Conservation (phyloP, 1,140 invertebrate species). For the Monomorium pharaonis region DNA sequence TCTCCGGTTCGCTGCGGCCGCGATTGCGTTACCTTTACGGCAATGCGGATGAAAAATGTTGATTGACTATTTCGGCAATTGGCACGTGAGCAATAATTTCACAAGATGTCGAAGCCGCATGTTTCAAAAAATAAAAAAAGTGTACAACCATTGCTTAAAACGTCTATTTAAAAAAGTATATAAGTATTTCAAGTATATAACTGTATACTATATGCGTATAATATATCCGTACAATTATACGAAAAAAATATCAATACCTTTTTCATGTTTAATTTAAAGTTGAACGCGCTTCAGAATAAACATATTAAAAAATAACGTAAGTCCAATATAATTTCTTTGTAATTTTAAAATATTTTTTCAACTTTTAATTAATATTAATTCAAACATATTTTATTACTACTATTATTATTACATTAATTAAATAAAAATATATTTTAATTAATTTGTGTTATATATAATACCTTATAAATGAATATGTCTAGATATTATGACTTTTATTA, state of each 20-base stretch:
- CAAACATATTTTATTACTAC: background rate
- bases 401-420: background rate
- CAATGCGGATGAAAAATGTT: conserved; percentile 22
- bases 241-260: background rate
- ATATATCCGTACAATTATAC: background rate
- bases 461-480: background rate
- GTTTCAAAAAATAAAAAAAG: background rate
- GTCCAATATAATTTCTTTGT: background rate
- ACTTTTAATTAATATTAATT: conserved; percentile 1
- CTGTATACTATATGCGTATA: too few species aligned
- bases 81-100: conserved; percentile 19
- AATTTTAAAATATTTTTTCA: background rate
- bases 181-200: background rate
- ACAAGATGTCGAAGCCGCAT: background rate
- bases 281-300: background rate
- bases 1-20: background rate
- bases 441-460: background rate
- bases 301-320: background rate
- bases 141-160: background rate
- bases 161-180: background rate
- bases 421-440: background rate
- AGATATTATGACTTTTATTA: background rate
- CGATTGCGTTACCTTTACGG: conserved; percentile 42
- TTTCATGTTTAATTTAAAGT: background rate
- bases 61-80: conserved; percentile 44